Base-by-base conservation (phyloP, 2,888 invertebrate species). In the Caenorhabditis japonica region DNA sequence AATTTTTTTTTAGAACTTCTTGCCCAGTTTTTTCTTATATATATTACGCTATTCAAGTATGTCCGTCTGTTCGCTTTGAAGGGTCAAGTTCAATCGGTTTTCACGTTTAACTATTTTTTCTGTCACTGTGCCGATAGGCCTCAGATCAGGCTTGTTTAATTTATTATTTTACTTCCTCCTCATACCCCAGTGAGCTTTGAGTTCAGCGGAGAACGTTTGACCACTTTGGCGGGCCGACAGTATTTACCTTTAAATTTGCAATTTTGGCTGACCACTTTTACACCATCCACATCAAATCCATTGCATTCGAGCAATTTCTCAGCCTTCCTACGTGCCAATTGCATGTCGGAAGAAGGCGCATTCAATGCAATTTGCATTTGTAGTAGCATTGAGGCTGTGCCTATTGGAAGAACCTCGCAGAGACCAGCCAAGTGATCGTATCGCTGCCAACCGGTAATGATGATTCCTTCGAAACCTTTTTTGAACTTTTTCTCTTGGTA, bases 391-490 rank as follows among this genome's bases (percentile, higher is more conserved):
- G 82, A 82, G n/a, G 82, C 76, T 8, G 82, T 82, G 59, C 84
- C 85, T 25, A 88, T 87, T 8, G 90, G 90, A 12, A 89, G 80
- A 25, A 89, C 82, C 72, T 90, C 90, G 86, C 89, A 90, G 38
- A 90, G 78, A 1, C 88, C 86, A 5, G 89, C 87, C 81, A 88
- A 88, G 76, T 90, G 90, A 76, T 90, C 89, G 81, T 89, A 89
- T 70, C 90, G 85, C 75, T 89, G 89, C 90, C 90, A 90, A 19
- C 89, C 90, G 36, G 90, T 90, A 21, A 89, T 52, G 25, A 88
- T 88, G 44, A 88, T 87, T 10, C 90, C 90, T 36, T 87, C 77
- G 70, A 89, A 85, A 23, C 81, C 82, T 33, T 76, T 70, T n/a
- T 51, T 60, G 70, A 78, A 79, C 55, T 80, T 77, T 8, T 38